phyloP scores from a whole-genome alignment of 2,113 vertebrate species.

The Cacatua alba region DNA sequence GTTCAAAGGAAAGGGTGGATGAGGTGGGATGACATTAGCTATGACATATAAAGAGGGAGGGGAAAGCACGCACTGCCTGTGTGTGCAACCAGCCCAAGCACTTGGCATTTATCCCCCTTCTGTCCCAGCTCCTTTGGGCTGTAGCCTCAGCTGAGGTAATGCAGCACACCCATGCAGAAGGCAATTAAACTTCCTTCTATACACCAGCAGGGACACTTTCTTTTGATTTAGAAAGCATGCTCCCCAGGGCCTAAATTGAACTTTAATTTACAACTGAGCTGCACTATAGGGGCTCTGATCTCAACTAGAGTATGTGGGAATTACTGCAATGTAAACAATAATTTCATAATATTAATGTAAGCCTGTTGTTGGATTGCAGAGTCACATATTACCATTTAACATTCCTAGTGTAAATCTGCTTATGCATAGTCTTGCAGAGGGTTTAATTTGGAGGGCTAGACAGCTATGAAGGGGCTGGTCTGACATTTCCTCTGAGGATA shows the following conservation, averaged over 20 bases:
- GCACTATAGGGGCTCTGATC: not conserved
- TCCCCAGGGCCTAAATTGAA: not conserved
- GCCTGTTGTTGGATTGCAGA: not conserved
- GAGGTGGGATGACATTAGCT: not conserved
- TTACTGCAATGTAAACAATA: conserved; percentile 35
- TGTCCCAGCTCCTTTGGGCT: not conserved
- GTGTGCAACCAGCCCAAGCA: not conserved
- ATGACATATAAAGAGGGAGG: not conserved
- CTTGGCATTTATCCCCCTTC: not conserved
- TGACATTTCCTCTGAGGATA: not conserved
- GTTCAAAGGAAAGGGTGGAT: not conserved
- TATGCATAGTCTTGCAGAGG: not conserved
- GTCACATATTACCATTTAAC: not conserved
- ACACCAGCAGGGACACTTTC: not conserved
- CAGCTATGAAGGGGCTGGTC: not conserved
- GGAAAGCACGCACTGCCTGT: not conserved
- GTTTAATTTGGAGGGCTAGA: not conserved
- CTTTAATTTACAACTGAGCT: not conserved
- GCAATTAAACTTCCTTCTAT: not conserved
- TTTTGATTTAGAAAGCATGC: not conserved
- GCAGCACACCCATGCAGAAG: not conserved
- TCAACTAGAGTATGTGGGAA: not conserved
- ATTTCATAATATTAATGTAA: conserved; percentile 9
- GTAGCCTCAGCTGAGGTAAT: not conserved
- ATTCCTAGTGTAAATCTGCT: not conserved